Conservation (phyloP, 2,797 vertebrate species). For the Euthynnus affinis region DNA sequence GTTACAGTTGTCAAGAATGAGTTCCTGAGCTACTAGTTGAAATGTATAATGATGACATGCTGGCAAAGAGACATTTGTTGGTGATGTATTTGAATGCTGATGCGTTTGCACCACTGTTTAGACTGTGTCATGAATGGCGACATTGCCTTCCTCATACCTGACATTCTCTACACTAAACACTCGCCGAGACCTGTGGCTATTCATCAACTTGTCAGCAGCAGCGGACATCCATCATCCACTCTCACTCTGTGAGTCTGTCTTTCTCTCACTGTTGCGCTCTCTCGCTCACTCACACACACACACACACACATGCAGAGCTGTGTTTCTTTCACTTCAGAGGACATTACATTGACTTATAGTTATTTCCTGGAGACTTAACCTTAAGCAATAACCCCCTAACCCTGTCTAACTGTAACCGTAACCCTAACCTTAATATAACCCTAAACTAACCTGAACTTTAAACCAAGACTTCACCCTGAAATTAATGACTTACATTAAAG, state of each 20-base stretch:
- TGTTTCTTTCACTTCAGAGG: too few relatives aligned
- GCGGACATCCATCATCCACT: slow-evolving; percentile 68
- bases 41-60: slow-evolving; percentile 52
- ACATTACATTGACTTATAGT: too few relatives aligned
- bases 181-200: slow-evolving; percentile 63
- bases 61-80: slow-evolving; percentile 19
- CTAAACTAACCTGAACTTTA: too few relatives aligned
- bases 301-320: slow-evolving; percentile 20
- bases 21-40: slow-evolving; percentile 18
- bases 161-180: slow-evolving; percentile 60
- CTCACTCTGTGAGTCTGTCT: slow-evolving; percentile 25
- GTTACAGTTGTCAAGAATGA: slow-evolving; percentile 7
- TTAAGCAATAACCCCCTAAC: too few relatives aligned
- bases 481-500: too few relatives aligned
- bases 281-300: background rate
- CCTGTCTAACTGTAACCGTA: too few relatives aligned
- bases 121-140: slow-evolving; percentile 58
- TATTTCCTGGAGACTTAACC: too few relatives aligned
- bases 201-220: slow-evolving; percentile 74
- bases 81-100: slow-evolving; percentile 34
- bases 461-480: too few relatives aligned
- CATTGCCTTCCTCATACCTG: slow-evolving; percentile 51
- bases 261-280: background rate
- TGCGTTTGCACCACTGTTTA: slow-evolving; percentile 41
- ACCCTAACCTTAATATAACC: too few relatives aligned